Base-by-base conservation (phyloP, 1,140 invertebrate genomes). In the Macrocentrus cingulum region DNA sequence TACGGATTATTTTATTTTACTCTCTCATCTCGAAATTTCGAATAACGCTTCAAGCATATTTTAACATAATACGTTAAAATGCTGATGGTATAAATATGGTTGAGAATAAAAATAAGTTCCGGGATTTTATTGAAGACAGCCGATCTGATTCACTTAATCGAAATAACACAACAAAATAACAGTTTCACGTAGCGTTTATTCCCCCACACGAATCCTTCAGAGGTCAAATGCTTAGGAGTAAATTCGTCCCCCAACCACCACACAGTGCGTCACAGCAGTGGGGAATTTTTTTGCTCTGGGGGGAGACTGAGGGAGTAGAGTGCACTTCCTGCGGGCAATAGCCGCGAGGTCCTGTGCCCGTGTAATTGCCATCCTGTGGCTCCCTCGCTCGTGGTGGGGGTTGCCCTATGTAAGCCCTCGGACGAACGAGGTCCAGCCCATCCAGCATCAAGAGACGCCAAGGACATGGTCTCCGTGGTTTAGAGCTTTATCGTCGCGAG, bases 321-420 rank as follows among this genome's bases (percentile, higher is more conserved):
- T 68, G 61, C 61, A 75, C 74, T 75, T 76, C 74, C 72, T 74
- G 72, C 66, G 68, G n/a, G 32, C 66, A 68, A 69, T 66, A 73
- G 66, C 64, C 64, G 66, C 44, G 63, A 65, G 66, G 68, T 76
- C 71, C 74, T 75, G 68, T 65, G 68, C 65, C 64, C 69, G 68
- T 69, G 74, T 78, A 78, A 79, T 79, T 79, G 75, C 72, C 74
- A 69, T 79, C 76, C 75, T 76, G 67, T 60, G 66, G 59, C 62
- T 62, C 53, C 45, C 54, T 53, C 48, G 29, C 37, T 34, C 42
- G 62, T 77, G 72, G 77, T 79, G 76, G 77, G 77, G 77, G 66
- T 52, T 62, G 76, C 75, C 77, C 77, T 80, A 80, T 80, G 76
- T 80, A 80, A 80, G 75, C 76, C 74, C 76, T 78, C 71, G 70